Evolutionary conservation across 2,888 invertebrate species (phyloP), one percentile per base, ranked within the genome.

Genomic region (Saturnia pavonia): DNA sequence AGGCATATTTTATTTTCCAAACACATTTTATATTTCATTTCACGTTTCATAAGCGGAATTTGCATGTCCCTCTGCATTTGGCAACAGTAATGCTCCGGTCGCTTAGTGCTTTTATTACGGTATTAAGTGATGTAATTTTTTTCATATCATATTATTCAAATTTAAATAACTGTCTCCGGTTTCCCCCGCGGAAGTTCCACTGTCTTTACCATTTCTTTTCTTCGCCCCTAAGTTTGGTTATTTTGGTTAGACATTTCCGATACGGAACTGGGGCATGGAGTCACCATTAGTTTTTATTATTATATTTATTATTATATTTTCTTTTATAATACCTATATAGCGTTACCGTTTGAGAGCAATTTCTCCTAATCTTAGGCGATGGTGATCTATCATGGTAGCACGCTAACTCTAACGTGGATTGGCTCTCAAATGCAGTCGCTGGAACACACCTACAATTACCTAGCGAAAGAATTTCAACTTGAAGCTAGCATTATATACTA

Each of bases 71-170:
- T 86, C 87, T 88, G 88, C 88, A 87, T 91, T 92, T 89, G 90
- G 87, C 85, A 88, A 88, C 85, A 90, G 87, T 94, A 94, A 94
- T 94, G 92, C 93, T 86, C 85, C 87, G 83, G 90, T 92, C 94
- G 94, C 94, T 94, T 94, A 94, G 93, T 94, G 94, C 94, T 94
- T 94, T 94, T 94, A 94, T 94, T 94, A 92, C 88, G 92, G 94
- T 91, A 94, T 94, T 94, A 94, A 94, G 94, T 94, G 94, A 94
- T 93, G 94, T 94, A 94, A 94, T 94, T 94, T 94, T 94, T 94
- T 94, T 88, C 93, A 92, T 94, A 93, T 94, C 93, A 94, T 94
- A 94, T 94, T 94, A 94, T 94, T 94, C 92, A 94, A 94, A 94
- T 94, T 94, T 94, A 94, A 94, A 94, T 94, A 94, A 94, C 94